These are phyloP conservation scores for Petrolisthes manimaculis DNA, from an alignment of 2,888 invertebrate genomes.

Conservation along the genomic window DNA sequence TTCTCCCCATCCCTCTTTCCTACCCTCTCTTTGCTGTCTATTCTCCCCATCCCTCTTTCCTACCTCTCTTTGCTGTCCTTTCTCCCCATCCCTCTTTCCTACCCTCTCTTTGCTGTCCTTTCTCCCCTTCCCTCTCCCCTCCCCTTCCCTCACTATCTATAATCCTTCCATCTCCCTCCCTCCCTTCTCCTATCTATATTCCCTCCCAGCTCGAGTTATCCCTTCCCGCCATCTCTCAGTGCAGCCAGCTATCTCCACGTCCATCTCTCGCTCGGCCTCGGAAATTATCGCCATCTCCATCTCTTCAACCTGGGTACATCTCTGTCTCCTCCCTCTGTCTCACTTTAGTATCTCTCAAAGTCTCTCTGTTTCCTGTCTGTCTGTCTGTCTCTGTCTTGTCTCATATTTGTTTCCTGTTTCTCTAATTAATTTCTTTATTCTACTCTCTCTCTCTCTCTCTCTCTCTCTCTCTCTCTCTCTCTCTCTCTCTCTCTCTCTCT, in stretches of 20 bases:
- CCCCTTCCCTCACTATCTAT: not conserved
- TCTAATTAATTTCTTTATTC: not conserved
- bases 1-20: not conserved
- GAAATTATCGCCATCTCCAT: slow-evolving; percentile 2
- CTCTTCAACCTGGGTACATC: not conserved
- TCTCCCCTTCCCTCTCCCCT: not conserved
- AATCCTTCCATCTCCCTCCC: not conserved
- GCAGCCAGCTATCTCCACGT: not conserved
- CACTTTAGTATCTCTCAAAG: too few relatives aligned
- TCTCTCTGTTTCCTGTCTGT: not conserved
- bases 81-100: not conserved
- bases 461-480: not conserved
- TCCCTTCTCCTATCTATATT: not conserved
- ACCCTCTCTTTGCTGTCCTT: not conserved
- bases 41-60: slow-evolving; percentile 15
- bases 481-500: not conserved
- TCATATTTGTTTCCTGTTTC: not conserved
- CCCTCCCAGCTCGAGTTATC: slow-evolving; percentile 3
- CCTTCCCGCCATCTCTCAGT: not conserved
- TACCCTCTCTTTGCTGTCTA: not conserved
- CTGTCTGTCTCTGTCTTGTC: not conserved
- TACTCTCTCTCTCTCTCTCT: not conserved
- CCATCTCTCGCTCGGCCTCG: not conserved
- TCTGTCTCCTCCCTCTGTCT: not conserved
- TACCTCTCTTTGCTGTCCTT: not conserved